phyloP scores from a whole-genome alignment of 2,113 vertebrate genomes.

The Ancistrus triradiatus region DNA sequence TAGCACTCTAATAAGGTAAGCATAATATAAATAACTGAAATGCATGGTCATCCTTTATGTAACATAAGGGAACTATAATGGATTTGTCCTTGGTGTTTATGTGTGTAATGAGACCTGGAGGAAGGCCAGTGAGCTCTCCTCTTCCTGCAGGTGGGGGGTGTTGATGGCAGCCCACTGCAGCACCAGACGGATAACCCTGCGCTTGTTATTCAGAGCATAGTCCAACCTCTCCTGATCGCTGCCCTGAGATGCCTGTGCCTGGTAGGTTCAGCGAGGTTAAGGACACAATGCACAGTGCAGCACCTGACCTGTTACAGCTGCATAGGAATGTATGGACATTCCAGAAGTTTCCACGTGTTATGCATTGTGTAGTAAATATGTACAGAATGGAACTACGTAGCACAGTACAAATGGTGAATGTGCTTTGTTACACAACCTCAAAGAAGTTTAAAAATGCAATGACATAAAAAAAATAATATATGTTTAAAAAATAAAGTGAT shows the following conservation, averaged over 20 bases:
- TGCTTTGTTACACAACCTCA: no score
- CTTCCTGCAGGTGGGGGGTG: constrained; percentile 84
- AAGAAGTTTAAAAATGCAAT: not conserved
- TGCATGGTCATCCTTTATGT: no score
- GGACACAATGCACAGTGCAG: constrained; percentile 54
- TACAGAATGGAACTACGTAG: not conserved
- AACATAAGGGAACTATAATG: no score
- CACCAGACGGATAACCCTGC: constrained; percentile 85
- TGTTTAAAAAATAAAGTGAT: not conserved
- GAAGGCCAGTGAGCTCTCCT: constrained; percentile 81
- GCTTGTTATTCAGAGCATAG: constrained; percentile 94
- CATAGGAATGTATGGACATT: not conserved
- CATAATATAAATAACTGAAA: no score
- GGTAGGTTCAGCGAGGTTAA: constrained; percentile 86
- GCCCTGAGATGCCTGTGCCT: constrained; percentile 89
- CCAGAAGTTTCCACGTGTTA: not conserved
- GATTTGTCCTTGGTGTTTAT: constrained; percentile 2
- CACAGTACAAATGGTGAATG: no score
- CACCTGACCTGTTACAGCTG: not conserved
- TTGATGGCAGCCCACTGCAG: constrained; percentile 83
- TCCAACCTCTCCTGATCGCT: constrained; percentile 93
- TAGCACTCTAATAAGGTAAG: no score
- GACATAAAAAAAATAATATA: not conserved
- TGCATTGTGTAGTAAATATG: not conserved
- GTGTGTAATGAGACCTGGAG: constrained; percentile 74